These are phyloP conservation scores for Labrus mixtus DNA, from an alignment of 2,113 vertebrate species.

Conservation along the genomic window DNA sequence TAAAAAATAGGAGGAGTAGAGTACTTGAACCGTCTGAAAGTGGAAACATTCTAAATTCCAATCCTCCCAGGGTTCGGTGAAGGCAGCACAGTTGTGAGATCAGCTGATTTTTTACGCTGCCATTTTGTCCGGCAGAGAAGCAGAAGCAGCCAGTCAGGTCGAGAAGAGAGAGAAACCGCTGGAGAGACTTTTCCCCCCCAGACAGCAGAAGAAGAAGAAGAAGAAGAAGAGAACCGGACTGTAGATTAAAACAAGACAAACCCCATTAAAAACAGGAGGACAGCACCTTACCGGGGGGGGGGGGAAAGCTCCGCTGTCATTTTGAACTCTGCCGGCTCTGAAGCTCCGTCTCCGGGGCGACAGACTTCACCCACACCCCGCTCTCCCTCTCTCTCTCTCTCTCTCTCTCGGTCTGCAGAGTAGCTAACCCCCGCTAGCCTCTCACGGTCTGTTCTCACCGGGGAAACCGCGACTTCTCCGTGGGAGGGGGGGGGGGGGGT, in stretches of 20 bases:
- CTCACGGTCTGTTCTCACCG: background rate
- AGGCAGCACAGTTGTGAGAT: constrained; percentile 76
- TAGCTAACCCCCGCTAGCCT: constrained; percentile 58
- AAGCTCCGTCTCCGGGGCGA: constrained; percentile 26
- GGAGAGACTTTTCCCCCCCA: constrained; percentile 47
- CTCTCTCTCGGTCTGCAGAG: constrained; percentile 10
- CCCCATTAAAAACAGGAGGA: background rate
- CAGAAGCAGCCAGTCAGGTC: constrained; percentile 43
- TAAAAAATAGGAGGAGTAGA: too few species aligned
- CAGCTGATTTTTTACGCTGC: constrained; percentile 87
- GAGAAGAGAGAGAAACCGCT: constrained; percentile 44
- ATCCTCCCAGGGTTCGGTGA: accelerated
- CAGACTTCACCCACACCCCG: constrained; percentile 21
- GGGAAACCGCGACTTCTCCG: constrained; percentile 34
- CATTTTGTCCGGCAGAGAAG: constrained; percentile 84
- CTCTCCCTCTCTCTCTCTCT: background rate
- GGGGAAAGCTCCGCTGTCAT: too few species aligned
- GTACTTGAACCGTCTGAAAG: background rate
- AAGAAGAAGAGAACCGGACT: constrained; percentile 8
- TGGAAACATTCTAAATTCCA: constrained; percentile 12
- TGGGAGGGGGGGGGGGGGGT: too few species aligned
- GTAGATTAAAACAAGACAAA: background rate
- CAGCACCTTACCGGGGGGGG: too few species aligned
- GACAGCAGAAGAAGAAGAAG: constrained; percentile 11
- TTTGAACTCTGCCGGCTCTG: constrained; percentile 43